A percentile compares a stretch with the other conserved stretches of the same genome.
Evolutionary conservation across 2,888 invertebrate genomes (phyloP).

Genomic region (Aphrophora alni): DNA sequence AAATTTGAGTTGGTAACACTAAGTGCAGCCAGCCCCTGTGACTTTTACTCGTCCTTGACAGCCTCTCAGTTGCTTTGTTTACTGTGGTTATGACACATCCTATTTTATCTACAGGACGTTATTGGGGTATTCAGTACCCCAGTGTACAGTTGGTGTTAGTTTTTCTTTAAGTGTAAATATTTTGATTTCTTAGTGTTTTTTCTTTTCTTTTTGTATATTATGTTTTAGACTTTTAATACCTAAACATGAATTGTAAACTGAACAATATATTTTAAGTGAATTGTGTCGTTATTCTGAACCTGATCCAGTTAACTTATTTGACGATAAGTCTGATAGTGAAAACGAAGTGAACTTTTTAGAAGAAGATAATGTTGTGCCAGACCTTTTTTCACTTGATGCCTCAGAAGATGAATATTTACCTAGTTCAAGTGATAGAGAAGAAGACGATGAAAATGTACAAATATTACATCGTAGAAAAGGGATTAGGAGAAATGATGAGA

Average conservation of each 20-base stretch:
- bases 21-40: not conserved
- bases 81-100: not conserved
- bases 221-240: not conserved
- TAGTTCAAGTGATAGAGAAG: not conserved
- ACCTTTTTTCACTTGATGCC: not conserved
- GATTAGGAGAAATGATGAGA: not conserved
- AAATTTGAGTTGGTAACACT: conserved; percentile 15
- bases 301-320: not conserved
- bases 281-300: not conserved
- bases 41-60: conserved; percentile 18
- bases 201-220: not conserved
- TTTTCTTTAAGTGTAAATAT: conserved; percentile 19
- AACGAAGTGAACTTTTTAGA: conserved; percentile 17
- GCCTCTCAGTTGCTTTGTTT: conserved; percentile 22
- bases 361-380: conserved; percentile 15
- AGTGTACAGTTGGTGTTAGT: conserved; percentile 22
- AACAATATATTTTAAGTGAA: not conserved
- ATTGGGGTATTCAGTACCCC: conserved; percentile 13
- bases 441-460: not conserved
- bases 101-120: not conserved
- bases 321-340: conserved; percentile 22
- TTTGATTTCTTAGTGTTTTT: not conserved
- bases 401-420: not conserved
- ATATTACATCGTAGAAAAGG: not conserved
- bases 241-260: not conserved